Conservation (phyloP, 2,888 invertebrate species). For the Aromia moschata region DNA sequence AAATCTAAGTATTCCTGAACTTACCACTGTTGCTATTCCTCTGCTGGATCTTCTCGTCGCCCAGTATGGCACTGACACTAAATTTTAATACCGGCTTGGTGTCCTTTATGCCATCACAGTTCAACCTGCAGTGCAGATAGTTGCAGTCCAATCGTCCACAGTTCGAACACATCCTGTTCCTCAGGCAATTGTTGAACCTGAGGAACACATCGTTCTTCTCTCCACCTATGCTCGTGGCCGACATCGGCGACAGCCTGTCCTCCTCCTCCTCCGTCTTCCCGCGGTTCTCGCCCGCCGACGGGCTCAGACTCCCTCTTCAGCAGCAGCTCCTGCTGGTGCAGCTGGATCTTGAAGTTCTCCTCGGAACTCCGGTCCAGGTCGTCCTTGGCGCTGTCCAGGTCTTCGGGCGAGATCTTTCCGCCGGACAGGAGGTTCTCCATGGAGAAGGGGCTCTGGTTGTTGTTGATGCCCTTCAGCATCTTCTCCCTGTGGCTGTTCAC, state of each 20-base stretch:
- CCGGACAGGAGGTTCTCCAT: constrained; percentile 60
- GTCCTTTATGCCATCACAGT: constrained; percentile 56
- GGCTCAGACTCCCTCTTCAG: constrained; percentile 40
- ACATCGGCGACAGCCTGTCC: constrained; percentile 53
- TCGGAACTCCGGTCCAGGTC: constrained; percentile 36
- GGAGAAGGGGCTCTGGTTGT: constrained; percentile 59
- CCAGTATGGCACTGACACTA: constrained; percentile 91
- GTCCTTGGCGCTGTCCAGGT: constrained; percentile 39
- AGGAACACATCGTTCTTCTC: constrained; percentile 55
- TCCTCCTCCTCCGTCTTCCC: constrained; percentile 48
- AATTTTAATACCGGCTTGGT: constrained; percentile 85
- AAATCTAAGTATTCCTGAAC: no score
- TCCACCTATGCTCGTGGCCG: constrained; percentile 32
- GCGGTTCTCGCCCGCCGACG: constrained; percentile 39
- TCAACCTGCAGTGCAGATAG: constrained; percentile 58
- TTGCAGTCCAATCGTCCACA: constrained; percentile 69
- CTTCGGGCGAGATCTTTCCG: constrained; percentile 58
- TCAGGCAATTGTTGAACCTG: constrained; percentile 58
- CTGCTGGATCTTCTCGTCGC: constrained; percentile 64
- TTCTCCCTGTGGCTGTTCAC: constrained; percentile 55
- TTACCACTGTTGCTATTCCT: constrained; percentile 43
- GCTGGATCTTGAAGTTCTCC: constrained; percentile 38
- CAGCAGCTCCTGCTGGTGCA: constrained; percentile 31
- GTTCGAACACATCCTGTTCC: constrained; percentile 64
- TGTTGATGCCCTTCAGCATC: constrained; percentile 60